Evolutionary conservation across 2,113 vertebrate genomes (phyloP), one percentile per base, ranked within the genome.

Genomic region (Solea senegalensis): DNA sequence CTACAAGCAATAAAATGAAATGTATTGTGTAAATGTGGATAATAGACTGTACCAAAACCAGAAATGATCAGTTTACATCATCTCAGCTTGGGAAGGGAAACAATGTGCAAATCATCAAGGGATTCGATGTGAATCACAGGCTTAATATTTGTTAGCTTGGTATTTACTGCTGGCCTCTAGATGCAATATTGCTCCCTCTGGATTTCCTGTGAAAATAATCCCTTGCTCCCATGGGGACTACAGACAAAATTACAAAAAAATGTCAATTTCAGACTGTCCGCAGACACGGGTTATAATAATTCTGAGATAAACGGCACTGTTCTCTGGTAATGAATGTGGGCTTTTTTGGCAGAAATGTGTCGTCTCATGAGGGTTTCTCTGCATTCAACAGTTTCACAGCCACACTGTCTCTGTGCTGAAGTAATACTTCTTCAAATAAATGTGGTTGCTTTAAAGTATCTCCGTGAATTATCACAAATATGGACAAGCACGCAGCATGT

Each of bases 201-300:
- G 65, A 74, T 74, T 79, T 82, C 26, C 49, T 76, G 14, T 65
- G 5, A 83, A 54, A 66, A 55, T 71, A 86, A 78, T 82, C 45
- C 16, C 58, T 67, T 70, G 57, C 74, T 81, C 57, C 65, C 40
- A 72, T 43, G 15, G 12, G 70, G 65, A 69, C 60, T 70, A 39
- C 59, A 68, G 53, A 64, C 67, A 72, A 60, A 81, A 83, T 81
- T 56, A 43, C 64, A 21, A 53, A 59, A 21, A 48, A 84, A 51
- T 73, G 62, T 68, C 73, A 58, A 52, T 76, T 56, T 69, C 28
- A 68, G 46, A 65, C 34, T 45, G 41, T 66, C 49, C 48, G 39
- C 11, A 64, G 43, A 69, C 59, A 51, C 57, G 0, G n/a, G 26
- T 40, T 62, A 43, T 72, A 74, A 69, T 68, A 61, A 66, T 48